These are phyloP conservation scores for Ruditapes philippinarum DNA, from an alignment of 1,140 invertebrate genomes.

Conservation along the genomic window DNA sequence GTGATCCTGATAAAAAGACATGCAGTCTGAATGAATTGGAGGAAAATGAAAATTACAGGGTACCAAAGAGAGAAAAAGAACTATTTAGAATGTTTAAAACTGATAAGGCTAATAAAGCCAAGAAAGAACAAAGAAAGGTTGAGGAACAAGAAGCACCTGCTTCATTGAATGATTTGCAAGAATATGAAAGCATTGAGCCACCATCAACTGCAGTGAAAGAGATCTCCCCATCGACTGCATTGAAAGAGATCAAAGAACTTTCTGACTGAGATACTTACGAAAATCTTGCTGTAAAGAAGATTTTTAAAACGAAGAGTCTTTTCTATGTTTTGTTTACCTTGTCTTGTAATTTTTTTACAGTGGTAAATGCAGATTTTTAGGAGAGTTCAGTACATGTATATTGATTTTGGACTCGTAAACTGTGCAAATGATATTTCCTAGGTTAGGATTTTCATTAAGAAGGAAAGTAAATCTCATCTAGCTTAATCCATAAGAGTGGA, in stretches of 20 bases:
- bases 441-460: too few relatives aligned
- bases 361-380: too few relatives aligned
- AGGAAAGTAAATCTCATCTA: too few relatives aligned
- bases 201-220: neutral
- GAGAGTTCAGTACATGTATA: too few relatives aligned
- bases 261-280: conserved; percentile 7
- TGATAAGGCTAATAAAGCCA: neutral
- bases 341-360: too few relatives aligned
- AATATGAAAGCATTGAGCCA: neutral
- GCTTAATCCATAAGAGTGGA: too few relatives aligned
- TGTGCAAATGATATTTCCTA: too few relatives aligned
- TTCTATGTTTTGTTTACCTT: too few relatives aligned
- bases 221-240: too few relatives aligned
- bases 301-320: too few relatives aligned
- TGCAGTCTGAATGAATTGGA: neutral
- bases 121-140: neutral
- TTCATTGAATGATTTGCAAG: neutral
- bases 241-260: neutral
- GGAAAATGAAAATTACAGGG: conserved; percentile 18
- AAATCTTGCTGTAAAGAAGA: conserved; percentile 33
- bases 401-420: too few relatives aligned
- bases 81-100: neutral
- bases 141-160: neutral
- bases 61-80: conserved; percentile 29
- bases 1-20: neutral